Base-by-base conservation (phyloP, 1,140 invertebrate genomes). In the Tyrophagus putrescentiae region DNA sequence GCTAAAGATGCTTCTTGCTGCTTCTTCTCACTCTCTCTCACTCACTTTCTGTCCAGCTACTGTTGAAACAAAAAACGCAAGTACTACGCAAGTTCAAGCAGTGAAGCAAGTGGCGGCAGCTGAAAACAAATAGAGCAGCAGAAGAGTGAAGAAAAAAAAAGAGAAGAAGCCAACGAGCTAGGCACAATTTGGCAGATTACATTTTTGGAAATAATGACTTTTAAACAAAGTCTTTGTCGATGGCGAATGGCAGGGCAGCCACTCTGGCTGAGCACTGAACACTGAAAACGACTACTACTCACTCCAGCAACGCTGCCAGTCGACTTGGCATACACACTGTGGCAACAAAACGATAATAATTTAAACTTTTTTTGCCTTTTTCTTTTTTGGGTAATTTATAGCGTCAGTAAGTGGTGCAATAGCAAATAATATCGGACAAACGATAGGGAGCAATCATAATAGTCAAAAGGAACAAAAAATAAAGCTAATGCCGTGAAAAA, bases 361-460 rank as follows among this genome's bases (percentile, higher is more conserved):
- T 48, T 48, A 48, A 48, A 48, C 45, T 48, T 48, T 48, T 48
- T 21, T 13, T 48, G 9, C 31, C 31, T 7, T 18, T 39, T 39
- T 39, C 36, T 39, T 39, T 21, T 39, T n/a, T 7, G 45, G 45
- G 45, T 48, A 48, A 48, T 48, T 48, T 48, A 48, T 48, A 48
- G 18, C 45, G 45, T 29, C 31, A 7, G 45, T 48, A 48, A 48
- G 45, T 48, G 45, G 45, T 9, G 18, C 18, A 18, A 18, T 48
- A 18, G 45, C 31, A 48, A 48, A 48, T 48, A 48, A 48, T 48
- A 48, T 7, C 45, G 21, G 13, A 21, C n/a, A n/a, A n/a, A n/a
- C n/a, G n/a, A n/a, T n/a, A n/a, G n/a, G n/a, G 7, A 6, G 31
- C 18, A 18, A 48, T 7, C 36, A 29, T 6, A 48, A 48, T 48